Evolutionary conservation across 35 echinoderm and acorn worm genomes (phyloP).

Genomic region (Ophioderma brevispina): DNA sequence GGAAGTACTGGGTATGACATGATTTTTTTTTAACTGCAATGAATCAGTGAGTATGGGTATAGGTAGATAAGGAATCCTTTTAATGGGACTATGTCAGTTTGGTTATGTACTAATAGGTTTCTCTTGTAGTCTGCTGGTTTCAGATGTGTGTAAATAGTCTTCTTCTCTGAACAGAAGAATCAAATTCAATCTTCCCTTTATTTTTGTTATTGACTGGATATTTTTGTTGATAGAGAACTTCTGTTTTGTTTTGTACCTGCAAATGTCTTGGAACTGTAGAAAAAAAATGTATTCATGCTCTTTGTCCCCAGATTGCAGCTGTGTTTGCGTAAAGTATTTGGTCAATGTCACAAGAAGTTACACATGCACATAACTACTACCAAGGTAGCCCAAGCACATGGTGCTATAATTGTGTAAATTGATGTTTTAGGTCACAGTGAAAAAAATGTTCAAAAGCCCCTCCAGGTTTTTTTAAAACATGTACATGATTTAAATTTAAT

Average conservation of each 20-base stretch:
- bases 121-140: constrained; percentile 1
- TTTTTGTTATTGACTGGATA: not conserved
- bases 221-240: not conserved
- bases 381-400: too few relatives aligned
- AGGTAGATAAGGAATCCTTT: too few relatives aligned
- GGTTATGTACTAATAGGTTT: too few relatives aligned
- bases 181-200: not conserved
- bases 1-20: too few relatives aligned
- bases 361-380: not conserved
- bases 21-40: too few relatives aligned
- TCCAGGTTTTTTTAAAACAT: too few relatives aligned
- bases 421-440: too few relatives aligned
- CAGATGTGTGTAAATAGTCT: constrained; percentile 1
- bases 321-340: not conserved
- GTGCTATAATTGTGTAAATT: too few relatives aligned
- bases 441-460: too few relatives aligned
- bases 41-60: too few relatives aligned
- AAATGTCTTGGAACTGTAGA: not conserved
- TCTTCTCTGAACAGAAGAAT: not conserved
- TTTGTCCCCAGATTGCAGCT: not conserved
- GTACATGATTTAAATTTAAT: too few relatives aligned
- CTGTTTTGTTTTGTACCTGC: not conserved
- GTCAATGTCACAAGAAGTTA: not conserved
- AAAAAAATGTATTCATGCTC: not conserved
- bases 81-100: too few relatives aligned